These are phyloP conservation scores for Ditula angustiorana DNA, from an alignment of 2,888 invertebrate species.

Conservation along the genomic window DNA sequence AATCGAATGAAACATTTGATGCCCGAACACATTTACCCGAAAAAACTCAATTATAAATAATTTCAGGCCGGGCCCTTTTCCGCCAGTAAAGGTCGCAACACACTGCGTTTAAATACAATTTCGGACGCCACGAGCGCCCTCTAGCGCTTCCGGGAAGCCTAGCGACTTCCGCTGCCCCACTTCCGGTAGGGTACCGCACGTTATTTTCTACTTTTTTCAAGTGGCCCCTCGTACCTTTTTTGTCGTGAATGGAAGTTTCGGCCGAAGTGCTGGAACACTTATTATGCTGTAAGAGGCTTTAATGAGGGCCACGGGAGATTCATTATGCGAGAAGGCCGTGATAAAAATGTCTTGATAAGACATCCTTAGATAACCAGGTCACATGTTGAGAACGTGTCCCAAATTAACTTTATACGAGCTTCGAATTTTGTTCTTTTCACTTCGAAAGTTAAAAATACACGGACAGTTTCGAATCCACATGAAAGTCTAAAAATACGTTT, in stretches of 20 bases:
- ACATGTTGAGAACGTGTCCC: slow-evolving; percentile 21
- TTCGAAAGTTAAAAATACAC: slow-evolving; percentile 4
- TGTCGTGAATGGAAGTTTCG: slow-evolving; percentile 51
- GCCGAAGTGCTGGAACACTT: slow-evolving; percentile 35
- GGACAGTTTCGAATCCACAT: neutral
- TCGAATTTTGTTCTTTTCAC: slow-evolving; percentile 6
- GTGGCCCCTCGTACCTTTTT: slow-evolving; percentile 70
- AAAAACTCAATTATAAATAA: slow-evolving; percentile 37
- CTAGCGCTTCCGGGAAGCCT: slow-evolving; percentile 80
- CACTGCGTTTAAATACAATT: slow-evolving; percentile 80
- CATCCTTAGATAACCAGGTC: slow-evolving; percentile 30
- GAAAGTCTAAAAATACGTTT: no score
- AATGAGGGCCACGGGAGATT: slow-evolving; percentile 32
- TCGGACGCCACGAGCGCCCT: slow-evolving; percentile 72
- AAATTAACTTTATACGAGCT: slow-evolving; percentile 3
- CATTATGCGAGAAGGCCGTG: slow-evolving; percentile 30
- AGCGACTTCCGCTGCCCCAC: slow-evolving; percentile 76
- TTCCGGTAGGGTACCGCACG: slow-evolving; percentile 77
- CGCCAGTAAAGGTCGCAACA: slow-evolving; percentile 51
- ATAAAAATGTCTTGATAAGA: slow-evolving; percentile 31
- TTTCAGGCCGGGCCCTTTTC: slow-evolving; percentile 22
- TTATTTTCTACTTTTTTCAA: slow-evolving; percentile 76
- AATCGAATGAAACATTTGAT: slow-evolving; percentile 13
- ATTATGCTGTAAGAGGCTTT: slow-evolving; percentile 36
- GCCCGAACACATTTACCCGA: slow-evolving; percentile 15